phyloP scores from a whole-genome alignment of 2,797 vertebrate species.

The Champsocephalus esox region DNA sequence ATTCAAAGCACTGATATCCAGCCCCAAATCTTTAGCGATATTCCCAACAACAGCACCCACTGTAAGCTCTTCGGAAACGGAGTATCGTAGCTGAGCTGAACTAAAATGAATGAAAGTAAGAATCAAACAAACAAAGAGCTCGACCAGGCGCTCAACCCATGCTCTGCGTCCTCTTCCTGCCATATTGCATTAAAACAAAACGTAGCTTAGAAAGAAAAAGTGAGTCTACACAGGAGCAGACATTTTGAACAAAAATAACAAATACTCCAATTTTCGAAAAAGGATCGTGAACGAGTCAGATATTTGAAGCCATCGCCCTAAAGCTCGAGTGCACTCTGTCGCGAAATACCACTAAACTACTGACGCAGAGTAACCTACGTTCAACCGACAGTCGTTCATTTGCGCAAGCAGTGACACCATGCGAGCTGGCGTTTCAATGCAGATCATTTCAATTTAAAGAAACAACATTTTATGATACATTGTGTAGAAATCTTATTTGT shows the following conservation, averaged over 20 bases:
- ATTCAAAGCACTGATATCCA: constrained; percentile 73
- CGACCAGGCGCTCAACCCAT: constrained; percentile 14
- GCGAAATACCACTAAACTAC: constrained; percentile 10
- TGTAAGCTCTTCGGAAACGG: constrained; percentile 75
- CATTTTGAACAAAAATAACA: not conserved
- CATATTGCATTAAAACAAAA: constrained; percentile 31
- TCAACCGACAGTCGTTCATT: not conserved
- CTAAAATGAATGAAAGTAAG: constrained; percentile 22
- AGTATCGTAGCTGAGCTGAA: constrained; percentile 75
- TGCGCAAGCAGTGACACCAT: constrained; percentile 66
- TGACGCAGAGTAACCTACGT: constrained; percentile 15
- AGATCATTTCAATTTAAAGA: not conserved
- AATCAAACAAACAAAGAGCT: constrained; percentile 40
- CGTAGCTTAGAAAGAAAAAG: not conserved
- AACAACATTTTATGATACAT: too few relatives aligned
- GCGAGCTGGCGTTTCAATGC: constrained; percentile 29
- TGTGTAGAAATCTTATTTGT: not conserved
- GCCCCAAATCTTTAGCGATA: constrained; percentile 83
- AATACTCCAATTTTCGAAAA: not conserved
- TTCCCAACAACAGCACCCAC: constrained; percentile 83
- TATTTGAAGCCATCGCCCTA: constrained; percentile 1
- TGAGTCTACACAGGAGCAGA: not conserved
- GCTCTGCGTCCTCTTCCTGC: constrained; percentile 9
- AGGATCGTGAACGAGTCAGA: not conserved
- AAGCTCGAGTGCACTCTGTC: not conserved